Conservation (phyloP, 2,797 vertebrate genomes). For the Diceros bicornis region DNA sequence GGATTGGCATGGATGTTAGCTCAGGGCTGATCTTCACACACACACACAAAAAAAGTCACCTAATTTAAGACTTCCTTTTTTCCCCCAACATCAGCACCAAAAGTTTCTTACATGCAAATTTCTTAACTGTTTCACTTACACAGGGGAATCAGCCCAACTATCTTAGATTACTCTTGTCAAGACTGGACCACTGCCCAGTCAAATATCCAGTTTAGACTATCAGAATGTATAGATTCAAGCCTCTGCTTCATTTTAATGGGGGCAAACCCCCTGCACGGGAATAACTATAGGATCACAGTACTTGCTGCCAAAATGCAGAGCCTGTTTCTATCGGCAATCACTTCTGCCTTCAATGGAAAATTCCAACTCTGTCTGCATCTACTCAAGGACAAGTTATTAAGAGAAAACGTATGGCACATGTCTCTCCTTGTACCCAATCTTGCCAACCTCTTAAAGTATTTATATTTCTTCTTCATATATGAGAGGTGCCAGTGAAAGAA, state of each 20-base stretch:
- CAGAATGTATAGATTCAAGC: background rate
- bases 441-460: conserved; percentile 67
- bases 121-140: conserved; percentile 72
- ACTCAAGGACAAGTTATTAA: conserved; percentile 81
- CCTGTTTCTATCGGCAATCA: conserved; percentile 85
- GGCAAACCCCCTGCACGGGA: conserved; percentile 54
- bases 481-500: background rate
- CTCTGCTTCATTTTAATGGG: conserved; percentile 40
- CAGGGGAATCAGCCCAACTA: conserved; percentile 70
- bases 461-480: conserved; percentile 57
- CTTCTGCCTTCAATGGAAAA: conserved; percentile 87
- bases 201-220: background rate
- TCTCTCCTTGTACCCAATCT: background rate
- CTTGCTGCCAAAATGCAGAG: conserved; percentile 80
- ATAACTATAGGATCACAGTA: conserved; percentile 11
- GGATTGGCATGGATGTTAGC: no score
- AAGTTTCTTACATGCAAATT: conserved; percentile 83
- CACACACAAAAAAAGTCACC: background rate
- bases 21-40: no score
- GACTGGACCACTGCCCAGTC: conserved; percentile 52
- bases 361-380: conserved; percentile 83
- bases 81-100: background rate
- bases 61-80: background rate
- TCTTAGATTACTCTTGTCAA: conserved; percentile 57
- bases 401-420: conserved; percentile 81